A percentile compares a stretch with the other conserved stretches of the same genome.
phyloP scores from a whole-genome alignment of 1,140 invertebrate genomes.

The Trichonephila inaurata region DNA sequence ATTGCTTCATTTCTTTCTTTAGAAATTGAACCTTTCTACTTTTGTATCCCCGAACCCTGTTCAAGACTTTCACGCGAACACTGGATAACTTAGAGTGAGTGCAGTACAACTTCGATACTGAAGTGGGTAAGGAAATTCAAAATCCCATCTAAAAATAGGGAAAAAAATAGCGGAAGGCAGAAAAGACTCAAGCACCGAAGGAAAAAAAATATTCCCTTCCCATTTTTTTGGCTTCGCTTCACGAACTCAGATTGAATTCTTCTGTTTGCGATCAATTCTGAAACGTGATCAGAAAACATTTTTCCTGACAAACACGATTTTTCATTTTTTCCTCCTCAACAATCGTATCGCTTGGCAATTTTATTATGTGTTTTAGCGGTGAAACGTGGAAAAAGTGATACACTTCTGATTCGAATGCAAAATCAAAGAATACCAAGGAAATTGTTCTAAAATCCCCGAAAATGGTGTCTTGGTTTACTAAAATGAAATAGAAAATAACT shows the following conservation, averaged over 20 bases:
- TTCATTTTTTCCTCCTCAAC: background rate
- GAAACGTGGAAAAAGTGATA: background rate
- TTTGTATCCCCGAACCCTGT: background rate
- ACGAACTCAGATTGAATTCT: background rate
- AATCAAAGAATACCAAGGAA: background rate
- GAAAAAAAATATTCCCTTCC: background rate
- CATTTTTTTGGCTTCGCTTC: background rate
- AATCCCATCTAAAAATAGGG: background rate
- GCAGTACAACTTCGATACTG: background rate
- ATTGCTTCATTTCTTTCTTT: background rate
- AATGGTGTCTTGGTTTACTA: background rate
- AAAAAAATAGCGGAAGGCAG: background rate
- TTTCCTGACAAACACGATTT: background rate
- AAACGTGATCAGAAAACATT: slow-evolving; percentile 1
- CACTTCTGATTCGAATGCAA: background rate
- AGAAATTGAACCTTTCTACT: background rate
- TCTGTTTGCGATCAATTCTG: background rate
- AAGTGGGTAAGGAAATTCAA: background rate
- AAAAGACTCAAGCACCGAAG: background rate
- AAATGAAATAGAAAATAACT: background rate
- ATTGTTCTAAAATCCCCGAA: background rate
- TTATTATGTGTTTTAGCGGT: background rate
- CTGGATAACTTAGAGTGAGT: background rate
- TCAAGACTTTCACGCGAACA: background rate
- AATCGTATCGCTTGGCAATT: background rate